Evolutionary conservation across 2,888 invertebrate genomes (phyloP).

Genomic region (Cryptosula pallasiana): DNA sequence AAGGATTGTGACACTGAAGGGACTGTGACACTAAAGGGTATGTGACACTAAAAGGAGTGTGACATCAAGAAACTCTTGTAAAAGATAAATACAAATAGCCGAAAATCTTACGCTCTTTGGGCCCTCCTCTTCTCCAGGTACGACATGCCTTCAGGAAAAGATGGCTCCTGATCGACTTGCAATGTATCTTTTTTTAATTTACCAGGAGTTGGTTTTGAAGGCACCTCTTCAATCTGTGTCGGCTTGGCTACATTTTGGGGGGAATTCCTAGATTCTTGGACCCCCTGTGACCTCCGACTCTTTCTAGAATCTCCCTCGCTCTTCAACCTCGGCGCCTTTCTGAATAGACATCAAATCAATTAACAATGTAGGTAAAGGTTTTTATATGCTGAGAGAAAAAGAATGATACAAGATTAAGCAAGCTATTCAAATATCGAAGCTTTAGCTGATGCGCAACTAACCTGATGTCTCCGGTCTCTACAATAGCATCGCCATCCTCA

Average conservation of each 20-base stretch:
- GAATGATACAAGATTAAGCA: too few species aligned
- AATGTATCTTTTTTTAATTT: neutral
- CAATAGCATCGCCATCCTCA: slow-evolving; percentile 66
- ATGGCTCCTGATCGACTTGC: neutral
- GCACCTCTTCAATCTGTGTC: neutral
- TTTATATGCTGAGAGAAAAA: too few species aligned
- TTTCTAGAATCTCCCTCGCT: slow-evolving; percentile 23
- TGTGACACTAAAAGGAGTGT: too few species aligned
- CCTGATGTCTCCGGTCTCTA: neutral
- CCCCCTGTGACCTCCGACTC: slow-evolving; percentile 22
- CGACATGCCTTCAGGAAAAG: neutral
- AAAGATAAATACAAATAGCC: too few species aligned
- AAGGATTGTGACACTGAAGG: too few species aligned
- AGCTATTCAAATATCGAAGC: too few species aligned
- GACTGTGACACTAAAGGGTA: too few species aligned
- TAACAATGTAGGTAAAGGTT: too few species aligned
- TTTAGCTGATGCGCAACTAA: too few species aligned
- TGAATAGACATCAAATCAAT: too few species aligned
- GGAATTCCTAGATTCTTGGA: neutral
- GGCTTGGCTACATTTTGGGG: neutral
- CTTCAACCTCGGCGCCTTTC: slow-evolving; percentile 24
- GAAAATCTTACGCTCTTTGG: slow-evolving; percentile 23
- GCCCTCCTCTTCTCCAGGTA: slow-evolving; percentile 24
- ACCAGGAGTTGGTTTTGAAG: neutral
- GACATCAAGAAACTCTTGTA: too few species aligned